Percentiles rank a stretch among this genome's conserved stretches.
Evolutionary conservation across 2,113 vertebrate genomes (phyloP).

Genomic region (Aythya baeri): DNA sequence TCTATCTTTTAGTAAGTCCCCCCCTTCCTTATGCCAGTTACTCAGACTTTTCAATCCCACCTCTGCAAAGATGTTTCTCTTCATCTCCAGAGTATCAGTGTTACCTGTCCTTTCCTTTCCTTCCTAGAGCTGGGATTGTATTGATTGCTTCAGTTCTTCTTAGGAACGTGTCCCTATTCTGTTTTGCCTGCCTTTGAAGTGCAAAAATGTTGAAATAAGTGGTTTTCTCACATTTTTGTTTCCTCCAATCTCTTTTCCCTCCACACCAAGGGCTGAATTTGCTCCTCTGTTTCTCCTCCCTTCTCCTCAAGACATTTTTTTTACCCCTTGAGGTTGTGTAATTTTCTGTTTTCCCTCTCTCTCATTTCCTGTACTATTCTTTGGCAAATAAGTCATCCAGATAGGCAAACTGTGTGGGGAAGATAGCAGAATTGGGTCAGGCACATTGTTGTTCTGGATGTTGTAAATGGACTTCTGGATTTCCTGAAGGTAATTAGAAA

Average conservation of each 20-base stretch:
- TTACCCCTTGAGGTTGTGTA: neutral
- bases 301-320: neutral
- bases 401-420: neutral
- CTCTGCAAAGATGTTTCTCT: neutral
- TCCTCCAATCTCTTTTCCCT: neutral
- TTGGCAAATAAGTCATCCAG: neutral
- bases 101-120: neutral
- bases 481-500: neutral
- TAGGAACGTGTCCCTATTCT: neutral
- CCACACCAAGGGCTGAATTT: neutral
- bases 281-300: neutral
- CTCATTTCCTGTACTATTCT: neutral
- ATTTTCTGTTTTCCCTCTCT: neutral
- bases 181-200: neutral
- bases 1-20: neutral
- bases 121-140: neutral
- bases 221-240: neutral
- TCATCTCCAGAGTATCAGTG: neutral
- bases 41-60: neutral
- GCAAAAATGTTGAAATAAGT: neutral
- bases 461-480: neutral
- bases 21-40: neutral
- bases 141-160: neutral
- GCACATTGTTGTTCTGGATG: neutral
- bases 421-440: neutral